Evolutionary conservation across 2,888 invertebrate species (phyloP), one percentile per base, ranked within the genome.

Genomic region (Heliconius ismenius): DNA sequence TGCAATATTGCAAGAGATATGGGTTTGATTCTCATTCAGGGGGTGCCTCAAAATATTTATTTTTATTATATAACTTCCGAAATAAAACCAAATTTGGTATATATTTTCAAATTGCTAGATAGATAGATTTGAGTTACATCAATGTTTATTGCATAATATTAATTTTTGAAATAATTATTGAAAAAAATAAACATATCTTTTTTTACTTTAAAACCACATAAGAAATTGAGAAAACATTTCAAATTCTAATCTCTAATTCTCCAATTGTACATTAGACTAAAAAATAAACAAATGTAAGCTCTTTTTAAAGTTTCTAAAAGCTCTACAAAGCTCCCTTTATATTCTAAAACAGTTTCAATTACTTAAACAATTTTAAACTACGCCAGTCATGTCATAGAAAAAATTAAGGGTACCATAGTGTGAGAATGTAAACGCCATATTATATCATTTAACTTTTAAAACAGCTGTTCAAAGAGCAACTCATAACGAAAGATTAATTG

Each of bases 401-500:
- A 28, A 68, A 43, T 9, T n/a, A 49, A 26, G 62, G 60, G 18
- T n/a, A 18, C 63, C 4, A 62, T 28, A 73, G 69, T 74, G 75
- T 76, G 76, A 58, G 65, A 73, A 76, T 76, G 58, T 62, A 60
- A 58, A 73, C 64, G 62, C 63, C 64, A 75, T 64, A 64, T 80
- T 76, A 76, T 65, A 75, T 74, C 64, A 60, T 67, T 75, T 81
- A 79, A 83, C 67, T 81, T 80, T 78, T 72, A 69, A 76, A 83
- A 81, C 85, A 85, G 85, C 83, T 83, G 83, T 81, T 81, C 82
- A 81, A 80, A 80, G 79, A 70, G 70, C 80, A 83, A 80, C 70
- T 79, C 80, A 80, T 83, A 81, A 84, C 81, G 82, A 80, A 83
- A 84, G 75, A 83, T 85, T 87, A 90, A 90, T 90, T 89, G 87